These are phyloP conservation scores for Pseudochaenichthys georgianus DNA, from an alignment of 2,797 vertebrate genomes.

Conservation along the genomic window DNA sequence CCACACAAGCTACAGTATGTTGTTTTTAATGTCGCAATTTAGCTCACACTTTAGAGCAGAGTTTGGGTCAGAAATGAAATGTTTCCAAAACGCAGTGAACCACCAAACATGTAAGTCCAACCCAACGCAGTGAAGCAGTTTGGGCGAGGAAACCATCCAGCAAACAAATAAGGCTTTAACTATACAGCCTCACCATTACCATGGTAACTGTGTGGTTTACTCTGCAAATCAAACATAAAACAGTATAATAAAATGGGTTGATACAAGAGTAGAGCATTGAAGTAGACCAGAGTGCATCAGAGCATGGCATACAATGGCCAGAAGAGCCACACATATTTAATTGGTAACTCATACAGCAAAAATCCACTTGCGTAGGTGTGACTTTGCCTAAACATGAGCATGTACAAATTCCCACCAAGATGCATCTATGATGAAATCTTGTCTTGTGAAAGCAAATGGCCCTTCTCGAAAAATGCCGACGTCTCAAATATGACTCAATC, in stretches of 20 bases:
- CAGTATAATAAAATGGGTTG: conserved; percentile 64
- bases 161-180: conserved; percentile 77
- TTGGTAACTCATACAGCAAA: conserved; percentile 15
- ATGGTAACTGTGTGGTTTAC: conserved; percentile 76
- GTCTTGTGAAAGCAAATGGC: conserved; percentile 8
- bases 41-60: conserved; percentile 35
- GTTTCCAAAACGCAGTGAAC: conserved; percentile 56
- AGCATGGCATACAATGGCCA: conserved; percentile 24
- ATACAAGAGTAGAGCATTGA: conserved; percentile 50
- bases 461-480: neutral
- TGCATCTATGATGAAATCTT: conserved; percentile 23
- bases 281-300: conserved; percentile 42
- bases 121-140: conserved; percentile 63
- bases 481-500: conserved; percentile 25
- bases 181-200: conserved; percentile 61
- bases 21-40: conserved; percentile 65
- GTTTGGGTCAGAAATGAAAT: conserved; percentile 65
- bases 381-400: neutral
- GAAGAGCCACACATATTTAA: neutral
- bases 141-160: conserved; percentile 62
- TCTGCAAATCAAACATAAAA: conserved; percentile 75
- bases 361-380: conserved; percentile 13
- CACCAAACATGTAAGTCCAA: conserved; percentile 67
- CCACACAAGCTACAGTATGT: conserved; percentile 48
- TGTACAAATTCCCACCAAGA: neutral